Evolutionary conservation across 2,797 vertebrate genomes (phyloP).

Genomic region (Myotis findleyi): DNA sequence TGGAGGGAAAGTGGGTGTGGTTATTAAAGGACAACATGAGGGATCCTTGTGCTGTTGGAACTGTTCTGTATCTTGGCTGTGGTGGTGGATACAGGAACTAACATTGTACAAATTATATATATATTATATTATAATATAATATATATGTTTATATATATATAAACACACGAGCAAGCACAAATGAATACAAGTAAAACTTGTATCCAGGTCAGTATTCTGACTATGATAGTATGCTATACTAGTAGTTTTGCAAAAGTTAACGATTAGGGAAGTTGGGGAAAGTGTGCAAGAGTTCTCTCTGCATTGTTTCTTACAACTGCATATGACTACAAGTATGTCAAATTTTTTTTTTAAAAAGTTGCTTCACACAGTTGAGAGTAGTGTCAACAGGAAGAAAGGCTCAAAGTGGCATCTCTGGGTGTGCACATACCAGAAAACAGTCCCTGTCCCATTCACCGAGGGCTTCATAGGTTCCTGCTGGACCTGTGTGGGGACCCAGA

Average conservation of each 20-base stretch:
- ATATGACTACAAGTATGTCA: not conserved
- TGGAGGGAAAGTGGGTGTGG: not conserved
- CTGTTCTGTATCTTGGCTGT: not conserved
- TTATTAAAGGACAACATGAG: not conserved
- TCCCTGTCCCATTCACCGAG: not conserved
- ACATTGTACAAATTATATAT: not conserved
- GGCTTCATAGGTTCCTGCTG: not conserved
- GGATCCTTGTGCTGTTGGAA: not conserved
- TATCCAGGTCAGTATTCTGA: not conserved
- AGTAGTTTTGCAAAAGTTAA: slow-evolving; percentile 14
- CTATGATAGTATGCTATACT: not conserved
- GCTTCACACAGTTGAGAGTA: not conserved
- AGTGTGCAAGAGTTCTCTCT: not conserved
- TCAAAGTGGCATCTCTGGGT: not conserved
- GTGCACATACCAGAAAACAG: not conserved
- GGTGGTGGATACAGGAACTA: not conserved
- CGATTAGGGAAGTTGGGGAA: not conserved
- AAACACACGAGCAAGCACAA: not conserved
- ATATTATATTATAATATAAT: no score
- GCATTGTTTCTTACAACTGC: not conserved
- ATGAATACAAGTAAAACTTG: not conserved
- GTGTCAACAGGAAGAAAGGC: not conserved
- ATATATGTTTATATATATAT: no score
- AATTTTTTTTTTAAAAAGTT: not conserved
- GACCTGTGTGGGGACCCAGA: not conserved